These are phyloP conservation scores for Ganaspis sp. DNA, from an alignment of 1,140 invertebrate species.

Conservation along the genomic window DNA sequence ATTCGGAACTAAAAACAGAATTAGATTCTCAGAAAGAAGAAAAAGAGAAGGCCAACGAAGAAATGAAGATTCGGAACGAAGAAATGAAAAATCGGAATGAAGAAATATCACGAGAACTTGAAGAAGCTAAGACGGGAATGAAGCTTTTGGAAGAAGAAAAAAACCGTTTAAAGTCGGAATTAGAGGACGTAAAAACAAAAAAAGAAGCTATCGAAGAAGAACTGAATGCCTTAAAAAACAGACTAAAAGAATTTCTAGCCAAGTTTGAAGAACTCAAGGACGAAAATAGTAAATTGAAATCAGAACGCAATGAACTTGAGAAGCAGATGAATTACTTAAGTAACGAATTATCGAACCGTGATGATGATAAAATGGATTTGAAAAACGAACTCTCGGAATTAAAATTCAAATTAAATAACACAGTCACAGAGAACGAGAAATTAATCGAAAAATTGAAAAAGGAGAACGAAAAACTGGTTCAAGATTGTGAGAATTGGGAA, in stretches of 20 bases:
- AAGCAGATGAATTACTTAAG: not conserved
- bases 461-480: not conserved
- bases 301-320: not conserved
- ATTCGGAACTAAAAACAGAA: constrained; percentile 43
- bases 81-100: constrained; percentile 35
- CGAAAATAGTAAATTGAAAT: constrained; percentile 38
- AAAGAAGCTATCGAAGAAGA: constrained; percentile 33
- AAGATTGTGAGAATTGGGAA: not conserved
- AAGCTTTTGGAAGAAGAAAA: not conserved
- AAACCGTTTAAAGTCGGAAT: not conserved
- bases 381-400: not conserved
- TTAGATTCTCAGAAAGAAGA: constrained; percentile 33
- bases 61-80: constrained; percentile 27
- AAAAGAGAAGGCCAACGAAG: constrained; percentile 26
- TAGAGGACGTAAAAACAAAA: not conserved
- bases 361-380: not conserved
- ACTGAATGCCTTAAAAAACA: constrained; percentile 48
- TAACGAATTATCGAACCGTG: not conserved
- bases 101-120: not conserved
- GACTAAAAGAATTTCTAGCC: constrained; percentile 50
- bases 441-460: not conserved
- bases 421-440: not conserved
- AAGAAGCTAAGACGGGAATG: not conserved
- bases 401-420: not conserved
- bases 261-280: constrained; percentile 43